A percentile compares a stretch with the other conserved stretches of the same genome.
These are phyloP conservation scores for Drosophila mauritiana DNA, from an alignment of 1,140 invertebrate genomes.

Conservation along the genomic window DNA sequence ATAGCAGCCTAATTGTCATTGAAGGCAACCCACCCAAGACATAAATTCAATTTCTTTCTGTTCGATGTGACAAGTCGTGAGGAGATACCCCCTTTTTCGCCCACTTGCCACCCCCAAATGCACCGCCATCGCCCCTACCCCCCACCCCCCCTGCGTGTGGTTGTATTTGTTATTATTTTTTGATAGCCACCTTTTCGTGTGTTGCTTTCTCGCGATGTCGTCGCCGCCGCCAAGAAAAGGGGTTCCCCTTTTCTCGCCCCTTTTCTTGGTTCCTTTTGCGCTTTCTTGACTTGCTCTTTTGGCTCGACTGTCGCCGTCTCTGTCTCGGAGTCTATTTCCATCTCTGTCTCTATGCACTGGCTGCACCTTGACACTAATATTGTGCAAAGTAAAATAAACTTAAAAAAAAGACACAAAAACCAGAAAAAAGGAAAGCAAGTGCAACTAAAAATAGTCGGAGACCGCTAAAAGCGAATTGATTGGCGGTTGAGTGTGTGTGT, in stretches of 20 bases:
- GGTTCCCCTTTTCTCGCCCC: background rate
- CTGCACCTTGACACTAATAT: slow-evolving; percentile 81
- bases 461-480: slow-evolving; percentile 68
- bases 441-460: slow-evolving; percentile 76
- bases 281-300: slow-evolving; percentile 52
- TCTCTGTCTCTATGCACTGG: slow-evolving; percentile 49
- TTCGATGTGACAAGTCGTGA: slow-evolving; percentile 63
- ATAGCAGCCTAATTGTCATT: slow-evolving; percentile 69
- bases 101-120: slow-evolving; percentile 17
- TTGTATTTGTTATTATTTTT: slow-evolving; percentile 58
- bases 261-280: slow-evolving; percentile 19
- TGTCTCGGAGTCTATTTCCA: slow-evolving; percentile 17
- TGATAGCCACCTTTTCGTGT: slow-evolving; percentile 64
- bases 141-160: background rate
- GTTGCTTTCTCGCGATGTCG: slow-evolving; percentile 50
- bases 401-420: slow-evolving; percentile 14
- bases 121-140: background rate
- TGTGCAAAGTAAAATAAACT: slow-evolving; percentile 59
- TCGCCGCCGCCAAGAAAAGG: slow-evolving; percentile 20
- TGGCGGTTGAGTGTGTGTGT: slow-evolving; percentile 25
- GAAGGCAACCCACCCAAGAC: slow-evolving; percentile 57
- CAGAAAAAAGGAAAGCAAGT: slow-evolving; percentile 50
- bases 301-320: slow-evolving; percentile 28
- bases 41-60: slow-evolving; percentile 72
- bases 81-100: background rate